Percentiles rank a stretch among this genome's conserved stretches.
Evolutionary conservation across 2,797 vertebrate species (phyloP).

Genomic region (Karalla daura): DNA sequence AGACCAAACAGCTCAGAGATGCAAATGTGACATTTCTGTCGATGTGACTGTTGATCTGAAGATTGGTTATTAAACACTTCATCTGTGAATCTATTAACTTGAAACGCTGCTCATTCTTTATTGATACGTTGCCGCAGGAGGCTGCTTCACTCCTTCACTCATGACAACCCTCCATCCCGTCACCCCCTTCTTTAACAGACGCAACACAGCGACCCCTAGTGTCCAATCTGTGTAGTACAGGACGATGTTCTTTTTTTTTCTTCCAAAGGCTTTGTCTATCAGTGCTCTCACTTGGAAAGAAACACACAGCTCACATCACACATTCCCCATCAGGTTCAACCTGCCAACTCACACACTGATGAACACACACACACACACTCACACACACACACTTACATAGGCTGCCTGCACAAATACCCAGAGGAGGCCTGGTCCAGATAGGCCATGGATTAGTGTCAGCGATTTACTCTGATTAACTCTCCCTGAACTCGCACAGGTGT

Average conservation of each 20-base stretch:
- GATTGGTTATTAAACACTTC: background rate
- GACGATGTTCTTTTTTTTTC: constrained; percentile 16
- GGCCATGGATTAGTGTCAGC: constrained; percentile 64
- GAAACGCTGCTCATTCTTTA: background rate
- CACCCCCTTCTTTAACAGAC: too few species aligned
- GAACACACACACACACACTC: background rate
- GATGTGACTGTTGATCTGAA: background rate
- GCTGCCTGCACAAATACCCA: constrained; percentile 45
- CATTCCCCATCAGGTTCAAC: background rate
- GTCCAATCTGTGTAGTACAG: constrained; percentile 3
- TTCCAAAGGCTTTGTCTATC: background rate
- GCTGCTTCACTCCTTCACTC: background rate
- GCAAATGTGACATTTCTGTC: background rate
- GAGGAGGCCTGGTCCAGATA: constrained; percentile 8
- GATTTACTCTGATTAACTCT: constrained; percentile 59
- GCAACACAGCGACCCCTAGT: background rate
- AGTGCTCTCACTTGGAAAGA: background rate
- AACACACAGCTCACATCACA: background rate
- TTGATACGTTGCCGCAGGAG: background rate
- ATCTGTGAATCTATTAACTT: too few species aligned
- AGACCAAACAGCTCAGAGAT: background rate
- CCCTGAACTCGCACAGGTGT: constrained; percentile 30
- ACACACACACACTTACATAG: background rate
- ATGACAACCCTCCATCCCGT: background rate
- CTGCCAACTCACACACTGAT: background rate